Conservation (phyloP, 2,113 vertebrate genomes). For the Anoplopoma fimbria region DNA sequence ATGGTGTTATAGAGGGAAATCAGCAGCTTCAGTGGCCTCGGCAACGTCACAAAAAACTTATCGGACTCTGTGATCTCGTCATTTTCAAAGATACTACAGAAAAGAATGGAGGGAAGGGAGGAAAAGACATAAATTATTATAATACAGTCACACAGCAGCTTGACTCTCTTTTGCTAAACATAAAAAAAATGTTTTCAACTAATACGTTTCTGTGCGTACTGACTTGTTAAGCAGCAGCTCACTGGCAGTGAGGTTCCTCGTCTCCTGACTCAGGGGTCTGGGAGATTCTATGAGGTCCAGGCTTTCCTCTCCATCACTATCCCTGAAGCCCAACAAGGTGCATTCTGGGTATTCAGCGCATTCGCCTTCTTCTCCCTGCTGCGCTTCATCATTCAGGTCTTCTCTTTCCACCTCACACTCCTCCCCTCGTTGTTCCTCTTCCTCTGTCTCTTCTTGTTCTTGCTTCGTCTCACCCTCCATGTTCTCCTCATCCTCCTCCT, state of each 20-base stretch:
- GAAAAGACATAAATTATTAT: not conserved
- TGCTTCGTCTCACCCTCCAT: not conserved
- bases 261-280: slow-evolving; percentile 70
- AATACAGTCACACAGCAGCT: not conserved
- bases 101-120: not conserved
- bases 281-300: slow-evolving; percentile 59
- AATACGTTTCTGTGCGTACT: slow-evolving; percentile 44
- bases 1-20: slow-evolving; percentile 79
- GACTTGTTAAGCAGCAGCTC: slow-evolving; percentile 84
- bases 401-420: not conserved
- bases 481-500: slow-evolving; percentile 35
- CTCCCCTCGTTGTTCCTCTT: slow-evolving; percentile 10
- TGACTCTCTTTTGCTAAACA: not conserved
- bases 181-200: not conserved
- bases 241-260: slow-evolving; percentile 78
- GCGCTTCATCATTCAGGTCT: slow-evolving; percentile 4
- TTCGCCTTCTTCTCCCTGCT: slow-evolving; percentile 31
- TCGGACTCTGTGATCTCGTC: slow-evolving; percentile 79
- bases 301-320: slow-evolving; percentile 53
- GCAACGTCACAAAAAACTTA: slow-evolving; percentile 73
- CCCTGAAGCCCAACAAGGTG: slow-evolving; percentile 43
- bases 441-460: not conserved
- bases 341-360: slow-evolving; percentile 35
- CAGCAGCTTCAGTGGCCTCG: slow-evolving; percentile 72
- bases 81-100: slow-evolving; percentile 75